Base-by-base conservation (phyloP, 2,113 vertebrate species). In the Erinaceus europaeus region DNA sequence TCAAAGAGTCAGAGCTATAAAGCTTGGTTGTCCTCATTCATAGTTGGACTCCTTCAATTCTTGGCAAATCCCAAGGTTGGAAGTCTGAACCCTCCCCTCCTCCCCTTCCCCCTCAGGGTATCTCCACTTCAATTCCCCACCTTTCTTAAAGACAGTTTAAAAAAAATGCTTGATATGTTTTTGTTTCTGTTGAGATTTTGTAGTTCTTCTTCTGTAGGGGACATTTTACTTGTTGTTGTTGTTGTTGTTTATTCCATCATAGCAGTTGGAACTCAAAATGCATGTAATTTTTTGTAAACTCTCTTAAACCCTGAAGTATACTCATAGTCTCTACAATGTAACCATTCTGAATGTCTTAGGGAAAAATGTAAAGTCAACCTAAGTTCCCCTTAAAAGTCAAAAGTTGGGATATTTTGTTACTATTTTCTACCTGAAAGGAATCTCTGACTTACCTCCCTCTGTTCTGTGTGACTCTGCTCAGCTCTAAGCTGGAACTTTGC, bases 401-500 rank as follows among this genome's bases (percentile, higher is more conserved):
- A n/a, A 78, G 14, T 5, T 67, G 53, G 59, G 71, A 52, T 50
- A 75, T 76, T 90, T 77, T 65, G 59, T 61, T 64, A 62, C 57
- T 65, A 52, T 27, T 83, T 52, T 72, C 25, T 81, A 68, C 59
- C 67, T 82, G 82, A 89, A 92, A 89, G 71, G 67, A 82, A 74
- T 76, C 53, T 81, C 81, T 84, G n/a, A 20, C 57, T 84, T 64
- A 48, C 91, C 82, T 78, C 87, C 73, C 40, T 75, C 74, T 84
- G 74, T 55, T 93, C 73, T 75, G 67, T 82, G 91, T 94, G 81
- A 86, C 73, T 89, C 81, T 92, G 87, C 74, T 94, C 94, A 92
- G 85, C 68, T 89, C 82, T 48, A 55, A 85, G 71, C 91, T 93
- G 92, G 95, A 94, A 42, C 17, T 72, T 48, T 94, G 92, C 90